Percentiles rank a stretch among this genome's conserved stretches.
Evolutionary conservation across 2,797 vertebrate species (phyloP).

Genomic region (Hydrophis major): DNA sequence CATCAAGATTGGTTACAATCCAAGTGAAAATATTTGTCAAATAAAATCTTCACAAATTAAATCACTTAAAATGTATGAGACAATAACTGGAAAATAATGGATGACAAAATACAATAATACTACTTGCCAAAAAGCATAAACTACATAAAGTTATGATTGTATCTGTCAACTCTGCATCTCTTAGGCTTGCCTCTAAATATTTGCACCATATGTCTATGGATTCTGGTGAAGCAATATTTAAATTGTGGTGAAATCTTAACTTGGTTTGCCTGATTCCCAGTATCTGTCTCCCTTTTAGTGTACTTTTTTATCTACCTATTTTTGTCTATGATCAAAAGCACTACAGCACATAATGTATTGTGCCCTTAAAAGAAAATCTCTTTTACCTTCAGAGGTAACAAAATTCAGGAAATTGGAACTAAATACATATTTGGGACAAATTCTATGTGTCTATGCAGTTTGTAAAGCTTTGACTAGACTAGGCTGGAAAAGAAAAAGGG

Average conservation of each 20-base stretch:
- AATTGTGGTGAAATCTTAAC: conserved; percentile 75
- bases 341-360: conserved; percentile 39
- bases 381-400: conserved; percentile 49
- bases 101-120: not conserved
- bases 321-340: conserved; percentile 31
- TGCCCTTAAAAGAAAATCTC: conserved; percentile 45
- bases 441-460: conserved; percentile 46
- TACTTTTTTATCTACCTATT: not conserved
- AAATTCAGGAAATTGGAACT: conserved; percentile 38
- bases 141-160: not conserved
- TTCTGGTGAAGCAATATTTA: conserved; percentile 67
- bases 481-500: conserved; percentile 38
- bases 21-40: not conserved
- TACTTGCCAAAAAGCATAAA: not conserved
- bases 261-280: conserved; percentile 59
- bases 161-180: not conserved
- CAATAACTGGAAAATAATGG: not conserved
- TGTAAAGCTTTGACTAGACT: conserved; percentile 44
- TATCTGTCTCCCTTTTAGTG: conserved; percentile 36
- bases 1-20: not conserved
- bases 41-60: not conserved
- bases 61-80: not conserved
- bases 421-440: conserved; percentile 23
- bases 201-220: conserved; percentile 72
- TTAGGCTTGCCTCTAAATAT: conserved; percentile 61